Evolutionary conservation across 2,888 invertebrate genomes (phyloP), one percentile per base, ranked within the genome.

Genomic region (Orthonychiurus folsomi): DNA sequence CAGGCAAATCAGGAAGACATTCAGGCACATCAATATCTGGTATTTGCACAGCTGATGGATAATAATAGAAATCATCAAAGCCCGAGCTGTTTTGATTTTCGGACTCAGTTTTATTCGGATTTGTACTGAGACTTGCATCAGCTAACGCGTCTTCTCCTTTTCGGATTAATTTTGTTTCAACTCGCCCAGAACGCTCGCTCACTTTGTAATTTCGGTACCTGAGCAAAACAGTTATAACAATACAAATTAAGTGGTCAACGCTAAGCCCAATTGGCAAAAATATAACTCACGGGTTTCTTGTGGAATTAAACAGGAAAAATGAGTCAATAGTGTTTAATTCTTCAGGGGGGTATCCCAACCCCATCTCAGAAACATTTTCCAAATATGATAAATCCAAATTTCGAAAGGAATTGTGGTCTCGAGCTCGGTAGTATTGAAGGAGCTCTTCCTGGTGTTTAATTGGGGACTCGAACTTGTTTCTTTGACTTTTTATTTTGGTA

Each of bases 11-110:
- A 12, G 70, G 70, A 24, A 73, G 61, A 57, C 55, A 55, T 48
- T 71, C 71, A 52, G 73, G 73, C 37, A 72, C 70, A 62, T 72
- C 69, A 59, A 73, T 69, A 53, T 69, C 66, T n/a, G 73, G 73
- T 56, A 73, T 72, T 25, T 66, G 66, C 25, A 64, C 50, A 20
- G 70, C 61, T 0, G 73, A 68, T 1, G 73, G 71, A 48, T 67
- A 63, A 50, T 72, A 73, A 27, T 69, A 73, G 59, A 73, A 73
- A 59, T 73, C 71, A 62, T 72, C 73, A 26, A 52, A 24, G 12
- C 64, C 68, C 5, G 52, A 52, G 3, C 20, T 52, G 0, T 50
- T 24, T 50, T 58, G 23, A 27, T 26, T 56, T 21, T 21, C 28
- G 48, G n/a, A 3, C 25, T n/a, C 25, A 2, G 20, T 18, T n/a